Evolutionary conservation across 2,888 invertebrate species (phyloP).

Genomic region (Adela reaumurella): DNA sequence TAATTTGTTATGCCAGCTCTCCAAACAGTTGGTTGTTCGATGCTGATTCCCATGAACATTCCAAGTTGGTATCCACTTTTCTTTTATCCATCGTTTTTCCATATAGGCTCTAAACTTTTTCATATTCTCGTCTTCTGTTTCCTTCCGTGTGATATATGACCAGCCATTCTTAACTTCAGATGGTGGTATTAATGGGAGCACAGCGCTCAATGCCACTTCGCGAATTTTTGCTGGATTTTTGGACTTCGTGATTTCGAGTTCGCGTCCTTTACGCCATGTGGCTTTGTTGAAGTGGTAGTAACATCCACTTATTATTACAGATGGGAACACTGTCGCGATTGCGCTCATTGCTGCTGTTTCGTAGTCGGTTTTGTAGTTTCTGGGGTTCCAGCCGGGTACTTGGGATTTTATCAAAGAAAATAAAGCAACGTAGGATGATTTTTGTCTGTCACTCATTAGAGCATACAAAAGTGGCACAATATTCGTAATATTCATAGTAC

Average conservation of each 20-base stretch:
- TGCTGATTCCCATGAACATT: too few species aligned
- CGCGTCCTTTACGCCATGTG: conserved; percentile 6
- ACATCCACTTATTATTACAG: conserved; percentile 5
- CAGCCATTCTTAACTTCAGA: conserved; percentile 5
- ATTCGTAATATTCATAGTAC: conserved; percentile 1
- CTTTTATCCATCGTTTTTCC: too few species aligned
- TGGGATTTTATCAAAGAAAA: conserved; percentile 1
- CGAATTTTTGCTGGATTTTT: conserved; percentile 7
- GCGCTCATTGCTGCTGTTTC: conserved; percentile 2
- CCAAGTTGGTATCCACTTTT: too few species aligned
- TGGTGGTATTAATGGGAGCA: conserved; percentile 8
- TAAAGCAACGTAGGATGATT: conserved; percentile 1
- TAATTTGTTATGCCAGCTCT: too few species aligned
- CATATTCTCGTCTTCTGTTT: conserved; percentile 8
- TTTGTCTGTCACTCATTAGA: conserved; percentile 1
- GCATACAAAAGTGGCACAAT: not conserved
- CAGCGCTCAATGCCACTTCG: conserved; percentile 8
- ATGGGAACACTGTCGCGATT: conserved; percentile 3
- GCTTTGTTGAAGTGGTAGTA: conserved; percentile 6
- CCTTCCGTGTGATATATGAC: conserved; percentile 7
- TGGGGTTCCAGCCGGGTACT: conserved; percentile 2
- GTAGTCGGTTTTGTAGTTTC: not conserved
- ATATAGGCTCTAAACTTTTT: conserved; percentile 9
- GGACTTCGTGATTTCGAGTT: conserved; percentile 8
- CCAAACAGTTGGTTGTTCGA: too few species aligned